These are phyloP conservation scores for Numenius arquata DNA, from an alignment of 2,113 vertebrate genomes.

Conservation along the genomic window DNA sequence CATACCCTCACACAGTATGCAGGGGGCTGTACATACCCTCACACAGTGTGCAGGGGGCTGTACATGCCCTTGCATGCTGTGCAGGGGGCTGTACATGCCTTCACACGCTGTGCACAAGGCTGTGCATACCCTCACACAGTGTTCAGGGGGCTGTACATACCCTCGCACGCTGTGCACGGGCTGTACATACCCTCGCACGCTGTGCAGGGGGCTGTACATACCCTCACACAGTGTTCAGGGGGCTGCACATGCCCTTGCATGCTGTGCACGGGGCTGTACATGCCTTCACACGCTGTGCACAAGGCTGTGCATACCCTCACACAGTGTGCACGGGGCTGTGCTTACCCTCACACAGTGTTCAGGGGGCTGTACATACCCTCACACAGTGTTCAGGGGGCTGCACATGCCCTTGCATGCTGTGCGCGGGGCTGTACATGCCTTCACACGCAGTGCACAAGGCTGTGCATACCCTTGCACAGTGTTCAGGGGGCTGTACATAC, in stretches of 20 bases:
- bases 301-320: neutral
- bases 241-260: too few species aligned
- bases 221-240: too few species aligned
- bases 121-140: fast-evolving
- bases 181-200: fast-evolving
- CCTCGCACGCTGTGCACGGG: fast-evolving
- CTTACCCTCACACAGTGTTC: fast-evolving
- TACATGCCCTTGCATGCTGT: neutral
- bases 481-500: too few species aligned
- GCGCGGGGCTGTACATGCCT: fast-evolving
- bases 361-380: neutral
- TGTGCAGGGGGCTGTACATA: neutral
- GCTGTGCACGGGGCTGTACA: neutral
- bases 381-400: neutral
- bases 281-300: fast-evolving
- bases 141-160: neutral
- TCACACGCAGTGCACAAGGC: neutral
- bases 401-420: fast-evolving
- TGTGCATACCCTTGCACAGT: too few species aligned
- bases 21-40: fast-evolving
- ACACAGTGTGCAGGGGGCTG: fast-evolving
- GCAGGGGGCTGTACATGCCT: too few species aligned
- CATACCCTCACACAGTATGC: neutral
- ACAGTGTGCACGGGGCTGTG: neutral
- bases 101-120: neutral